Percentiles rank a stretch among this genome's conserved stretches.
These are phyloP conservation scores for Nysson spinosus DNA, from an alignment of 2,888 invertebrate species.

Conservation along the genomic window DNA sequence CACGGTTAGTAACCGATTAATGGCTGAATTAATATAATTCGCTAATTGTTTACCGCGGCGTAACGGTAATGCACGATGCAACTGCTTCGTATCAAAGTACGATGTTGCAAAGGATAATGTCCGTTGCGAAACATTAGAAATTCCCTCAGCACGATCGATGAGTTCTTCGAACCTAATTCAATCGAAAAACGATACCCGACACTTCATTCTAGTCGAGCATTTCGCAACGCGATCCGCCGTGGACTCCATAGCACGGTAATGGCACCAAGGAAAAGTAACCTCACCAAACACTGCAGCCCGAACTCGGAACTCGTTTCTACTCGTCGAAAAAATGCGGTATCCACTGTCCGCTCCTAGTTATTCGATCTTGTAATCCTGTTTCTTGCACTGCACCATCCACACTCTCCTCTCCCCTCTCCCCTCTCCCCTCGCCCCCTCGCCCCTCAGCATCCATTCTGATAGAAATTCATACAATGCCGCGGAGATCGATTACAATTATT, in stretches of 20 bases:
- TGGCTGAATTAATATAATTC: too few species aligned
- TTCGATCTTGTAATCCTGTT: slow-evolving; percentile 24
- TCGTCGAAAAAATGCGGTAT: slow-evolving; percentile 33
- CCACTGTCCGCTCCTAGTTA: slow-evolving; percentile 2
- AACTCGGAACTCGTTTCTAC: slow-evolving; percentile 32
- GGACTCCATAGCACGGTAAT: neutral
- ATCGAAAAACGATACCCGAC: slow-evolving; percentile 14
- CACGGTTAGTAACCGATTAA: too few species aligned
- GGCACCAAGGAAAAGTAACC: slow-evolving; percentile 31
- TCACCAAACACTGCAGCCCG: slow-evolving; percentile 18
- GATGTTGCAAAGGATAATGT: too few species aligned
- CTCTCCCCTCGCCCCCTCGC: too few species aligned
- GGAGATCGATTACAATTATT: neutral
- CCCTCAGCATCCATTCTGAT: too few species aligned
- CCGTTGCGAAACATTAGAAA: slow-evolving; percentile 14
- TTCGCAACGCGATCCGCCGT: slow-evolving; percentile 18
- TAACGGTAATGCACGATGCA: too few species aligned
- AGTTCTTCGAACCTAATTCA: neutral
- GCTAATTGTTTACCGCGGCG: too few species aligned
- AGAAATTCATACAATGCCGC: neutral
- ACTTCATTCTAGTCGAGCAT: slow-evolving; percentile 3
- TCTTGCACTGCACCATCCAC: slow-evolving; percentile 2
- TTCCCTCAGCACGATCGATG: neutral
- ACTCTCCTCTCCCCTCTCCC: neutral
- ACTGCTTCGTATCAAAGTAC: too few species aligned